Evolutionary conservation across 2,797 vertebrate species (phyloP).

Genomic region (Cossypha heuglini): DNA sequence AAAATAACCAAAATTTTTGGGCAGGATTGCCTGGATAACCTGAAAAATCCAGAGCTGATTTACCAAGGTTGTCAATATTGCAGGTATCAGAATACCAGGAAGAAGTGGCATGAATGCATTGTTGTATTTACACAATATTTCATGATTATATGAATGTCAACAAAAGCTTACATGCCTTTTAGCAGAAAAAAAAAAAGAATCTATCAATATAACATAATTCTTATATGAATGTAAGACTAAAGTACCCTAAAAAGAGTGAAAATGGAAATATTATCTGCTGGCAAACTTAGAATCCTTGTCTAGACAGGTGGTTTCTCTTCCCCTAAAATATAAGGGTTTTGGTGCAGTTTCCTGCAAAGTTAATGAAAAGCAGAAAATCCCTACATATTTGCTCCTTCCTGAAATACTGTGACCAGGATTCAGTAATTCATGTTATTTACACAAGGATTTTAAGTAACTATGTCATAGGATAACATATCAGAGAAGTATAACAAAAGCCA

Average conservation of each 20-base stretch:
- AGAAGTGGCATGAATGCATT: neutral
- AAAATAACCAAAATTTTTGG: constrained; percentile 73
- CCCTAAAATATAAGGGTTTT: neutral
- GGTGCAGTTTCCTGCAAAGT: neutral
- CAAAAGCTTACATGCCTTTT: neutral
- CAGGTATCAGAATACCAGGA: neutral
- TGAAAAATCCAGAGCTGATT: constrained; percentile 40
- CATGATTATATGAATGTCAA: neutral
- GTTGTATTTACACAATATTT: neutral
- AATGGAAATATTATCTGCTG: neutral
- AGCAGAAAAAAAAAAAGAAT: neutral
- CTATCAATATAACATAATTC: neutral
- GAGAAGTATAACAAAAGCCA: neutral
- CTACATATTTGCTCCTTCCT: neutral
- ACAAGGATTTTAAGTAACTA: neutral
- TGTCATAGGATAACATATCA: neutral
- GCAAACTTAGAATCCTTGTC: neutral
- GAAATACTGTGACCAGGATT: neutral
- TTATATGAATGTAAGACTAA: neutral
- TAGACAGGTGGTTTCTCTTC: neutral
- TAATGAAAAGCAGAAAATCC: neutral
- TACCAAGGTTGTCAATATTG: neutral
- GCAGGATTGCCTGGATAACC: constrained; percentile 84
- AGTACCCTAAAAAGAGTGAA: neutral
- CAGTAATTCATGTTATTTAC: neutral